A percentile compares a stretch with the other conserved stretches of the same genome.
These are phyloP conservation scores for Drosophila hydei DNA, from an alignment of 1,140 invertebrate species.

Conservation along the genomic window DNA sequence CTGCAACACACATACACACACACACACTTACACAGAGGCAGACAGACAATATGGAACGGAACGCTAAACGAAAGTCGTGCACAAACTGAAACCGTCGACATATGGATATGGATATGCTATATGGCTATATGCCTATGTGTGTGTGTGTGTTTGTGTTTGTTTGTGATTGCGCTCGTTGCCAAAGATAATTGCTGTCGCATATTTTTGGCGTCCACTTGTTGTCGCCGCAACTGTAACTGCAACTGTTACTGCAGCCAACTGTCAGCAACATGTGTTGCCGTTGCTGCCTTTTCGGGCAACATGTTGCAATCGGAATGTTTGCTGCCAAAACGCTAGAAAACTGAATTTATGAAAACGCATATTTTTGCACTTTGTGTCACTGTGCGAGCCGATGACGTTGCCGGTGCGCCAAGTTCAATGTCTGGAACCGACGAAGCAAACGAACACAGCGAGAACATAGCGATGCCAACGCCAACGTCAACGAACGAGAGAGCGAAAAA, in stretches of 20 bases:
- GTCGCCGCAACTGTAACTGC: conserved; percentile 39
- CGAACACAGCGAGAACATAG: conserved; percentile 19
- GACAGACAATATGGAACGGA: conserved; percentile 44
- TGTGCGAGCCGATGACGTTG: conserved; percentile 53
- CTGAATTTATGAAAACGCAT: neutral
- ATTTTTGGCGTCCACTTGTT: conserved; percentile 77
- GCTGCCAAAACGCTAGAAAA: conserved; percentile 14
- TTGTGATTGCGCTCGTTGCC: conserved; percentile 34
- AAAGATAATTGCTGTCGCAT: conserved; percentile 79
- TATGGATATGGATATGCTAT: conserved; percentile 61
- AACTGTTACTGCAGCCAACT: conserved; percentile 16
- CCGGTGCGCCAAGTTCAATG: conserved; percentile 67
- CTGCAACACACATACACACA: conserved; percentile 56
- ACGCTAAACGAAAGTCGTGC: conserved; percentile 76
- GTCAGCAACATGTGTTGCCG: conserved; percentile 70
- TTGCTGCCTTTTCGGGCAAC: conserved; percentile 60
- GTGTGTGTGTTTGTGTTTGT: neutral
- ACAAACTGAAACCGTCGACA: conserved; percentile 67
- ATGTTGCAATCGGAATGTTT: conserved; percentile 65
- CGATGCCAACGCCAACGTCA: conserved; percentile 25
- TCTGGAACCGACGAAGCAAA: conserved; percentile 47
- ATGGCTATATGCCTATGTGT: conserved; percentile 39
- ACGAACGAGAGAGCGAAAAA: conserved; percentile 14
- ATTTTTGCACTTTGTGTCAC: conserved; percentile 50
- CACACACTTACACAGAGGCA: conserved; percentile 19